These are phyloP conservation scores for Tetragnatha versicolor DNA, from an alignment of 1,140 invertebrate species.

Conservation along the genomic window DNA sequence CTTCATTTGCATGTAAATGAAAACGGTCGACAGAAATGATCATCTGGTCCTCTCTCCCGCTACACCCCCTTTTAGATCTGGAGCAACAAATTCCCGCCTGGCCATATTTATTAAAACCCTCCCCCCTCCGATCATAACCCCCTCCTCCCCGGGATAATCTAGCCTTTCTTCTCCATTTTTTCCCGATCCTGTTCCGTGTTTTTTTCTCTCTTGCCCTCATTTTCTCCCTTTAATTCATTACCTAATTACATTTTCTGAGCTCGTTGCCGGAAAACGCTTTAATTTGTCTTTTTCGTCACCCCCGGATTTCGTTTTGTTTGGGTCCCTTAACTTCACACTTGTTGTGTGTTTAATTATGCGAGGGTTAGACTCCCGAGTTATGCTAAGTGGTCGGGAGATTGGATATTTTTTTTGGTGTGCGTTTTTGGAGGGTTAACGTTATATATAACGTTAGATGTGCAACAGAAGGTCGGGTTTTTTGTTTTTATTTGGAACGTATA, in stretches of 20 bases:
- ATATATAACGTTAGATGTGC: too few relatives aligned
- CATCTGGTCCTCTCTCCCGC: conserved; percentile 29
- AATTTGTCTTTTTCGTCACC: conserved; percentile 55
- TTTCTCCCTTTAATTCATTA: conserved; percentile 54
- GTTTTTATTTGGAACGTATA: too few relatives aligned
- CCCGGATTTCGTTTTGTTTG: conserved; percentile 26
- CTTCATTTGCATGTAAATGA: conserved; percentile 57
- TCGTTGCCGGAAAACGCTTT: conserved; percentile 51
- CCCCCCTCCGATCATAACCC: not conserved
- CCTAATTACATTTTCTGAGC: conserved; percentile 54
- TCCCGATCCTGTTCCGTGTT: not conserved
- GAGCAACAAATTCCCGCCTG: conserved; percentile 52
- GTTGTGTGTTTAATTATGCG: conserved; percentile 54
- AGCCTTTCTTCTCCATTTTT: conserved; percentile 7
- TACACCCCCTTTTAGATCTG: conserved; percentile 38
- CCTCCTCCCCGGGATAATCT: not conserved
- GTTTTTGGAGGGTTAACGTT: not conserved
- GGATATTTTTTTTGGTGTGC: not conserved
- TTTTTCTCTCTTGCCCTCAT: conserved; percentile 41
- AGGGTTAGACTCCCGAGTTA: conserved; percentile 25
- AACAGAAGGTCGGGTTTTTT: too few relatives aligned
- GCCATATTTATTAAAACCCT: conserved; percentile 54
- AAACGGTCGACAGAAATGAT: conserved; percentile 49
- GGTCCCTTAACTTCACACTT: conserved; percentile 43
- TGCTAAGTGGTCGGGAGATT: conserved; percentile 18